Evolutionary conservation across 2,113 vertebrate genomes (phyloP).

Genomic region (Rhinoderma darwinii): DNA sequence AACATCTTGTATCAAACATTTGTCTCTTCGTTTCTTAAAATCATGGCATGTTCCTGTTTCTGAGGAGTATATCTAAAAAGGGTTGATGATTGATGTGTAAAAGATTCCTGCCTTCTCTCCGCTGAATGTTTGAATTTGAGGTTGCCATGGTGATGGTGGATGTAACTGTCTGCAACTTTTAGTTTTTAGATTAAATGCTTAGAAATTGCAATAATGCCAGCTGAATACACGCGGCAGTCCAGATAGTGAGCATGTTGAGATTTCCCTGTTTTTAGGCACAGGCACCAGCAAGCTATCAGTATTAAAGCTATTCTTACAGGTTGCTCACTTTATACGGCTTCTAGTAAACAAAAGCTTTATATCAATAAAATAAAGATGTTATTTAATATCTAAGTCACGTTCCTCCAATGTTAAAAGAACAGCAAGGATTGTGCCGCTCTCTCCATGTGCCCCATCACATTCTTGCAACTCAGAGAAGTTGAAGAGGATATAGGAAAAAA

Average conservation of each 20-base stretch:
- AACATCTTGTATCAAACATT: constrained; percentile 2
- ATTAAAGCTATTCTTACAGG: neutral
- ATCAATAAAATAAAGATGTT: constrained; percentile 8
- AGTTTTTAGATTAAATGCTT: constrained; percentile 33
- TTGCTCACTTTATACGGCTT: neutral
- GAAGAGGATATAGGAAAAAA: neutral
- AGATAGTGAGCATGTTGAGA: neutral
- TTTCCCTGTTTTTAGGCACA: neutral
- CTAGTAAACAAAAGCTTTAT: neutral
- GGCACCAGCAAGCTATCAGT: neutral
- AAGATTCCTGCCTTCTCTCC: constrained; percentile 25
- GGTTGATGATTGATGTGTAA: constrained; percentile 37
- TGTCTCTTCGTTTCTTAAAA: constrained; percentile 8
- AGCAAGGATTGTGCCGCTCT: neutral
- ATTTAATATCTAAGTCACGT: constrained; percentile 37
- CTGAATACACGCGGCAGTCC: neutral
- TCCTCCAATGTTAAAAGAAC: constrained; percentile 16
- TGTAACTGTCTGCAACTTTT: constrained; percentile 31
- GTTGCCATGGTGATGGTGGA: constrained; percentile 43
- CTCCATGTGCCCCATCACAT: constrained; percentile 6
- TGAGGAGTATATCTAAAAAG: neutral
- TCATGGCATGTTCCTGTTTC: constrained; percentile 4
- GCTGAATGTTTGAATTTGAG: constrained; percentile 39
- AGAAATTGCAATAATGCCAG: constrained; percentile 31
- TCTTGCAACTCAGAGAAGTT: neutral